Evolutionary conservation across 2,113 vertebrate species (phyloP), one percentile per base, ranked within the genome.

Genomic region (Phaethon lepturus): DNA sequence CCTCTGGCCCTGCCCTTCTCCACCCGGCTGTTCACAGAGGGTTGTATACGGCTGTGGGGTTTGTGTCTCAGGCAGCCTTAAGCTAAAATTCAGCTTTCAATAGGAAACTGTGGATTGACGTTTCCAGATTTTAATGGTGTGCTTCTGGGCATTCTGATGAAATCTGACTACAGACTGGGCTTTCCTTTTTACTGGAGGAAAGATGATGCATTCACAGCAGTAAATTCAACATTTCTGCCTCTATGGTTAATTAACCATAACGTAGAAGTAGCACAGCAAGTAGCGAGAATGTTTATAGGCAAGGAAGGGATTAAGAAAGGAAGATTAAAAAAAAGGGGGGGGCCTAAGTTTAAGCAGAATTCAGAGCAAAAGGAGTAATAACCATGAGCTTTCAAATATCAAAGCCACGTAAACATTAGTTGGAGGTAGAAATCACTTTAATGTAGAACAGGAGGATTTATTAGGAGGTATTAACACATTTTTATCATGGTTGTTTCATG

Each of bases 141-240:
- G 49, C 52, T 94, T 74, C 35, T 81, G 73, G 69, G 68, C 56
- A 56, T 92, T 88, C 53, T 73, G 77, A 52, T 87, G 60, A 95
- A 91, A 89, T 87, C 52, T 75, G 68, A 50, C 44, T 96, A 69
- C 59, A 86, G 68, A 95, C 94, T 84, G 74, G 94, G 93, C 77
- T 97, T 97, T 98, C 97, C 94, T 97, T 97, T 94, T 95, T 79
- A 90, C 84, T 95, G 8, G 52, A 72, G 72, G 68, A 95, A 85
- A 93, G 91, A 82, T 89, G 76, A 52, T 92, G 93, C 44, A 49
- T 95, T 97, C 69, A 58, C 73, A 91, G 84, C 63, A 56, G 64
- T 91, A 64, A 89, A 93, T 91, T 68, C 80, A 50, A 12, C 75
- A 81, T 87, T 91, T 96, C 71, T 94, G 44, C 76, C 53, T 72